Evolutionary conservation across 2,113 vertebrate species (phyloP).

Genomic region (Hyaena hyaena): DNA sequence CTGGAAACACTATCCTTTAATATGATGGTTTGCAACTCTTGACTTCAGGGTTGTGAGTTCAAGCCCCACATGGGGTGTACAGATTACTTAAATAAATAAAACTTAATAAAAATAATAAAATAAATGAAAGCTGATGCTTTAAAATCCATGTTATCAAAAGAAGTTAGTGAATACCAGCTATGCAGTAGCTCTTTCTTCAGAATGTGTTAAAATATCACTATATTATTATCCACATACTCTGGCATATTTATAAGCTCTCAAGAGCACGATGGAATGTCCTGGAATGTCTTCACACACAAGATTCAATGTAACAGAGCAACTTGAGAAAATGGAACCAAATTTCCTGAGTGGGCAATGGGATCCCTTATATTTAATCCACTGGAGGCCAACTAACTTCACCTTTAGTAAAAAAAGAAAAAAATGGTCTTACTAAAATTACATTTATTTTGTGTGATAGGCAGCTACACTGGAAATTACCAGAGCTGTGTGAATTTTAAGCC

Average conservation of each 20-base stretch:
- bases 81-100: neutral
- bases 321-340: neutral
- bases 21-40: neutral
- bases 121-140: neutral
- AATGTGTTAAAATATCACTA: neutral
- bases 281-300: neutral
- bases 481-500: neutral
- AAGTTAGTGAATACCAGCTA: neutral
- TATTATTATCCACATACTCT: neutral
- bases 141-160: neutral
- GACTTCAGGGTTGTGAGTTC: neutral
- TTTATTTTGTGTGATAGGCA: neutral
- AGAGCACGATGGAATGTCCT: neutral
- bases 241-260: neutral
- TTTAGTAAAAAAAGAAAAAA: conserved; percentile 43
- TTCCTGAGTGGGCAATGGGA: neutral
- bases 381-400: neutral
- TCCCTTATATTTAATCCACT: neutral
- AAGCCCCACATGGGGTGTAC: neutral
- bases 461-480: neutral
- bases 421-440: neutral
- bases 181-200: neutral
- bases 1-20: neutral
- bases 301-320: neutral
- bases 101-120: neutral